These are phyloP conservation scores for Asobara japonica DNA, from an alignment of 1,140 invertebrate genomes.

Conservation along the genomic window DNA sequence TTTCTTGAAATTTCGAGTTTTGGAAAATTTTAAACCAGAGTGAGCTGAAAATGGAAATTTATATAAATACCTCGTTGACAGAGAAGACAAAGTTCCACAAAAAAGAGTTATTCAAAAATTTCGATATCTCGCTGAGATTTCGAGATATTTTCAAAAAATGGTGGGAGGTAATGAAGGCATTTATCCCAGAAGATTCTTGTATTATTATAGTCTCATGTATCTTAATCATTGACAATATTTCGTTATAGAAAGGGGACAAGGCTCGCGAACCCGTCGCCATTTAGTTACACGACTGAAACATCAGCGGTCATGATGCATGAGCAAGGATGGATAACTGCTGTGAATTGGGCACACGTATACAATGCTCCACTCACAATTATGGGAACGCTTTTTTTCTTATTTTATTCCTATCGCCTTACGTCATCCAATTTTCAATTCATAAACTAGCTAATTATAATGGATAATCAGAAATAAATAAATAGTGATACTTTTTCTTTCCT, in stretches of 20 bases:
- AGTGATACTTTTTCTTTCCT: too few species aligned
- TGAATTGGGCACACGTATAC: not conserved
- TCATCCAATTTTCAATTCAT: not conserved
- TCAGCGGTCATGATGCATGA: not conserved
- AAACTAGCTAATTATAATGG: not conserved
- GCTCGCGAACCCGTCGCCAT: not conserved
- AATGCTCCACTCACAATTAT: not conserved
- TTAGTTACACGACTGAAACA: not conserved
- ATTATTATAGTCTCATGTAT: not conserved
- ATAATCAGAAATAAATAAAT: not conserved
- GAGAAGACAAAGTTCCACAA: too few species aligned
- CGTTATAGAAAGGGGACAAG: slow-evolving; percentile 16
- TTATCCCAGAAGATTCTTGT: not conserved
- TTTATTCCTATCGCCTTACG: not conserved
- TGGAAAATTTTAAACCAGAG: too few species aligned
- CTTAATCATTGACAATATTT: not conserved
- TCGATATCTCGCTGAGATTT: too few species aligned
- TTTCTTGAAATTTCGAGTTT: too few species aligned
- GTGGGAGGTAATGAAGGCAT: too few species aligned
- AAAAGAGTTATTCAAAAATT: too few species aligned
- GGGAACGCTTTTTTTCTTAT: slow-evolving; percentile 6
- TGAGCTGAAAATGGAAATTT: too few species aligned
- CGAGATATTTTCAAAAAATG: too few species aligned
- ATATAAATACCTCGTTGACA: too few species aligned
- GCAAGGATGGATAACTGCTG: slow-evolving; percentile 6